Evolutionary conservation across 1,140 invertebrate species (phyloP).

Genomic region (Musca domestica): DNA sequence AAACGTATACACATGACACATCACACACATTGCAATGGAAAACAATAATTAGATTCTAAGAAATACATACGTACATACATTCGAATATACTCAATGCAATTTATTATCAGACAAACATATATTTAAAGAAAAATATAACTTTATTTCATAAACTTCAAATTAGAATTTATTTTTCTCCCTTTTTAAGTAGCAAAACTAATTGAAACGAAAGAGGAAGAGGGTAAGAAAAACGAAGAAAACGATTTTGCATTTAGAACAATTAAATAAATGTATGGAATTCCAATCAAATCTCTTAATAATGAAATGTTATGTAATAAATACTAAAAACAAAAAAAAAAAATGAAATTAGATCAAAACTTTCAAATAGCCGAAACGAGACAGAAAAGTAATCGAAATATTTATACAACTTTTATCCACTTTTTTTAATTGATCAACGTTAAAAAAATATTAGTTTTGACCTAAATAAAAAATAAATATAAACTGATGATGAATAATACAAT

Average conservation of each 20-base stretch:
- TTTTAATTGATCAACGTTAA: not conserved
- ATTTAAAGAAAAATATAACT: too few species aligned
- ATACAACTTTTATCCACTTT: not conserved
- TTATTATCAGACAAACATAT: too few species aligned
- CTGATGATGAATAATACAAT: too few species aligned
- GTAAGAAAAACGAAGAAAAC: not conserved
- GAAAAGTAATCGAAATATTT: not conserved
- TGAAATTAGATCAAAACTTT: not conserved
- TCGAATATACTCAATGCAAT: too few species aligned
- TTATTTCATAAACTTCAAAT: too few species aligned
- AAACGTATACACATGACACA: too few species aligned
- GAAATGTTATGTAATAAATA: not conserved
- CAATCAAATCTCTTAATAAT: not conserved
- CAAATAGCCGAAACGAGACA: not conserved
- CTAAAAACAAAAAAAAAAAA: not conserved
- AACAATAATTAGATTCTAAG: conserved; percentile 16
- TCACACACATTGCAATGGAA: conserved; percentile 11
- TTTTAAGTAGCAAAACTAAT: not conserved
- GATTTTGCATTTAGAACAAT: conserved; percentile 16
- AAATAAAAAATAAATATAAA: too few species aligned
- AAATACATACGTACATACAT: too few species aligned
- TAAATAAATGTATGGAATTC: too few species aligned
- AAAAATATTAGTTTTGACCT: too few species aligned
- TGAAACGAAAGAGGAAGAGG: too few species aligned
- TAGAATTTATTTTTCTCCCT: not conserved